A percentile compares a stretch with the other conserved stretches of the same genome.
phyloP scores from a whole-genome alignment of 2,888 invertebrate genomes.

The Ormyrus pomaceus region DNA sequence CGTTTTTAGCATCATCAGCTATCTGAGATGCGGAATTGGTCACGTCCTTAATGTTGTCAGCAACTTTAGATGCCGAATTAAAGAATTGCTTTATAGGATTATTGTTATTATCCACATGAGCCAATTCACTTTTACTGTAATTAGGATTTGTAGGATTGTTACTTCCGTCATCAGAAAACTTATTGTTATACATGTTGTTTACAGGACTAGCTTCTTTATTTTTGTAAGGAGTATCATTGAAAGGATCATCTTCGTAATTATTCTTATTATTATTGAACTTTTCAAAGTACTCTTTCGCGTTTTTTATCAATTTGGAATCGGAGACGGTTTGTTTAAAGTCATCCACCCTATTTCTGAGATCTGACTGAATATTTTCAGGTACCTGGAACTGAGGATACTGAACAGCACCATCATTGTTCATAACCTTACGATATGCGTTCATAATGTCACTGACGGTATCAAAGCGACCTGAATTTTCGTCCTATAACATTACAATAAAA shows the following conservation, averaged over 20 bases:
- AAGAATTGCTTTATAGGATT: conserved; percentile 6
- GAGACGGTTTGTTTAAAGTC: conserved; percentile 41
- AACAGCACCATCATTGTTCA: conserved; percentile 7
- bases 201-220: neutral
- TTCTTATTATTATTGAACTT: too few relatives aligned
- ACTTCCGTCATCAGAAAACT: neutral
- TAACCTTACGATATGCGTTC: conserved; percentile 17
- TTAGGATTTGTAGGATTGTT: neutral
- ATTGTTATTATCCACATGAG: neutral
- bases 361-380: neutral
- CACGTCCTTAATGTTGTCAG: neutral
- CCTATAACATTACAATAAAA: conserved; percentile 1
- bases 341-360: conserved; percentile 19
- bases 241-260: too few relatives aligned
- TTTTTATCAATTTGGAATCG: conserved; percentile 23
- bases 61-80: neutral
- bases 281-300: neutral
- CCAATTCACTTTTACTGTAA: neutral
- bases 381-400: conserved; percentile 1
- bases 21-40: neutral
- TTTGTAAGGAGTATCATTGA: neutral
- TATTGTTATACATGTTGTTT: neutral
- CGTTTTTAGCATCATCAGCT: neutral
- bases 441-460: conserved; percentile 22
- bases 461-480: neutral